A percentile compares a stretch with the other conserved stretches of the same genome.
Conservation (phyloP, 2,888 invertebrate genomes). For the Cremastobaeus sp. region DNA sequence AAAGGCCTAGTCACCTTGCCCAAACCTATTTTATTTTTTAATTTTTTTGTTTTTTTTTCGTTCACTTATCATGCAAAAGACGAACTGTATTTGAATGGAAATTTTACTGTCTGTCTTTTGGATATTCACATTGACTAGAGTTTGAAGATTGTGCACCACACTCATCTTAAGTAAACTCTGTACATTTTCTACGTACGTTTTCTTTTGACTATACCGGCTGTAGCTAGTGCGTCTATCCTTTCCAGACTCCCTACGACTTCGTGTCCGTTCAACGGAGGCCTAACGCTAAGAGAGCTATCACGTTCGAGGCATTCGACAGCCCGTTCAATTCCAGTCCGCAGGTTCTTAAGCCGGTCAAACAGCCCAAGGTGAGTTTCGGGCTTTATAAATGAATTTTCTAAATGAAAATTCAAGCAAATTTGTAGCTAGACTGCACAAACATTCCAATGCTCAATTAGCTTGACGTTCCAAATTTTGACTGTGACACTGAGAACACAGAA, state of each 20-base stretch:
- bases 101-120: too few relatives aligned
- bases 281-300: conserved; percentile 77
- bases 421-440: too few relatives aligned
- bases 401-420: too few relatives aligned
- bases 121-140: too few relatives aligned
- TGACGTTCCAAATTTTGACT: too few relatives aligned
- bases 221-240: conserved; percentile 79
- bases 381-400: background rate
- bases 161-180: conserved; percentile 46
- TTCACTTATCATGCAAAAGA: too few relatives aligned
- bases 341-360: conserved; percentile 72
- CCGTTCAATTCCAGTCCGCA: conserved; percentile 73
- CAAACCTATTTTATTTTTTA: conserved; percentile 45
- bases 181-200: conserved; percentile 66
- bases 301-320: conserved; percentile 76
- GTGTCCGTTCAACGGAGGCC: conserved; percentile 75
- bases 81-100: background rate
- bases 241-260: conserved; percentile 78
- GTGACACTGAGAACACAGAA: too few relatives aligned
- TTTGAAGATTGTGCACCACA: background rate
- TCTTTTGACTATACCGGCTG: conserved; percentile 74
- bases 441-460: too few relatives aligned
- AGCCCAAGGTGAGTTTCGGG: conserved; percentile 73
- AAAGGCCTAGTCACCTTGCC: conserved; percentile 68
- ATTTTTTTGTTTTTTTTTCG: conserved; percentile 43